Evolutionary conservation across 2,797 vertebrate species (phyloP).

Genomic region (Hafferia zeledoni): DNA sequence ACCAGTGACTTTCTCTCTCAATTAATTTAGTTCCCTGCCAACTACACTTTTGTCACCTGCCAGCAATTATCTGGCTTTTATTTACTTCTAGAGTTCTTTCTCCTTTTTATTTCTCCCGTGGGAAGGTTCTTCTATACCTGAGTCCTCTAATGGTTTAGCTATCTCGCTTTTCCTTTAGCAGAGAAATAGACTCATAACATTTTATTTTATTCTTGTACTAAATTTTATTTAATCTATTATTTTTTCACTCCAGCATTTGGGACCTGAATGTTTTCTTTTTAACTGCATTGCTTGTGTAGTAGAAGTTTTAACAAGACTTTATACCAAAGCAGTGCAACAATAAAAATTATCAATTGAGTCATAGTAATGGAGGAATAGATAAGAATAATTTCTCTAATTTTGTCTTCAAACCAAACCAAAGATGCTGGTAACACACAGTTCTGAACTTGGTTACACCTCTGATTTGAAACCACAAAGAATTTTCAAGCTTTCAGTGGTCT

Average conservation of each 20-base stretch:
- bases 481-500: background rate
- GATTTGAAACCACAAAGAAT: background rate
- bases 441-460: background rate
- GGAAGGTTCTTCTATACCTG: background rate
- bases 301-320: background rate
- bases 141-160: background rate
- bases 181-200: background rate
- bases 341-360: background rate
- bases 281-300: background rate
- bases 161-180: background rate
- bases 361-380: background rate
- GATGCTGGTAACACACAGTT: background rate
- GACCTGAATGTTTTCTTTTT: background rate
- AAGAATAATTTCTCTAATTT: background rate
- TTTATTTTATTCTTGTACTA: background rate
- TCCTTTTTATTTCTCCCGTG: background rate
- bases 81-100: background rate
- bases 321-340: background rate
- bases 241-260: background rate
- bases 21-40: background rate
- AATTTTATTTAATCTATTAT: background rate
- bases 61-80: background rate
- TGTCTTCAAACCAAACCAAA: background rate
- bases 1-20: background rate
- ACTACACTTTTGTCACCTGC: background rate